These are phyloP conservation scores for Cnemophilus loriae DNA, from an alignment of 2,113 vertebrate genomes.

Conservation along the genomic window DNA sequence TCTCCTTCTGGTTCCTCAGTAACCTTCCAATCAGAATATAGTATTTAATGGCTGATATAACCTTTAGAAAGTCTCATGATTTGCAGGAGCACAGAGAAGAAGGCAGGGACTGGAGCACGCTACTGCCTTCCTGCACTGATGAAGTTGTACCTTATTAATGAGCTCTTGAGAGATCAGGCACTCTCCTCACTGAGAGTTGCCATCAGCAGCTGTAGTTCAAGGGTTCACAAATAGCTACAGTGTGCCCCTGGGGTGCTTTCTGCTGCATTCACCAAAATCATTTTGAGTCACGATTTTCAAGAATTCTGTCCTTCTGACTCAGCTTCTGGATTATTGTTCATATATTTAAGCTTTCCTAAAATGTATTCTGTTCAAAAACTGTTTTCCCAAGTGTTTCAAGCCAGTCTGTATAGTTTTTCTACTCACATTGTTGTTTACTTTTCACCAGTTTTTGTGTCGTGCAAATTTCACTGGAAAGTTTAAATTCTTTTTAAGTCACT, in stretches of 20 bases:
- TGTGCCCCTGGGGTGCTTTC: background rate
- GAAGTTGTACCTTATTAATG: background rate
- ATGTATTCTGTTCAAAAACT: background rate
- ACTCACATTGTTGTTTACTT: background rate
- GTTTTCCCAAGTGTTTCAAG: background rate
- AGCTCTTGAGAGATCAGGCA: background rate
- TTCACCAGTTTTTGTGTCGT: background rate
- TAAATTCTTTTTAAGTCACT: background rate
- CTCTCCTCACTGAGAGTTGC: background rate
- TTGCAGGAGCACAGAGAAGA: background rate
- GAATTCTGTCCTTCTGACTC: background rate
- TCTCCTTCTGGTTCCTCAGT: background rate
- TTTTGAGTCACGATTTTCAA: background rate
- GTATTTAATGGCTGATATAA: background rate
- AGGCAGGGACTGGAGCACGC: background rate
- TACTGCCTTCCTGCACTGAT: background rate
- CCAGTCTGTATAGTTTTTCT: background rate
- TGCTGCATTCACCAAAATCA: background rate
- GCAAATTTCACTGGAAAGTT: background rate
- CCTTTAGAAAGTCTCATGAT: background rate
- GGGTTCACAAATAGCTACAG: background rate
- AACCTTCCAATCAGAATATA: background rate
- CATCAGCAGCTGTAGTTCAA: background rate
- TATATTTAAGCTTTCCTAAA: background rate
- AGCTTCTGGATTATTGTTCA: background rate